Conservation (phyloP, 1,140 invertebrate genomes). For the Drosophila sulfurigaster region DNA sequence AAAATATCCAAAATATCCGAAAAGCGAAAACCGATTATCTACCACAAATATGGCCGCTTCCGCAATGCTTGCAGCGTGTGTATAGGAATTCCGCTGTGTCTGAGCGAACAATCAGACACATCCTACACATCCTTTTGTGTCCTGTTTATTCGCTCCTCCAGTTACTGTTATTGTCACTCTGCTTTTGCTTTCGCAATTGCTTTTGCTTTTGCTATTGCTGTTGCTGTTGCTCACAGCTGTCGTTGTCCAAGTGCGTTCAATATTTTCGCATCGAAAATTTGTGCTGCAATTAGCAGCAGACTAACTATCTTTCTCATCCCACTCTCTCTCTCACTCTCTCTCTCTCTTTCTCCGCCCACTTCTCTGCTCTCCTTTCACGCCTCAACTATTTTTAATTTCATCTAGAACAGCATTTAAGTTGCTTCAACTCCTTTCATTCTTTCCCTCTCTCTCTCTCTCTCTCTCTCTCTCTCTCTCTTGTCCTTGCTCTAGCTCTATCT, state of each 20-base stretch:
- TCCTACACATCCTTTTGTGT: constrained; percentile 5
- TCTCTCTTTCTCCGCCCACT: background rate
- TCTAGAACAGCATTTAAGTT: background rate
- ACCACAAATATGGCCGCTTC: constrained; percentile 75
- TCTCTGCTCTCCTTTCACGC: background rate
- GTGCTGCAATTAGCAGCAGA: constrained; percentile 30
- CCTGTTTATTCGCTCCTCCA: background rate
- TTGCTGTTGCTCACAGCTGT: too few relatives aligned
- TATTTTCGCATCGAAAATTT: constrained; percentile 21
- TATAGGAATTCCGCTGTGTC: constrained; percentile 69
- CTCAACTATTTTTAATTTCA: background rate
- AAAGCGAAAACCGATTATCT: constrained; percentile 72
- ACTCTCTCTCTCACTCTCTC: too few relatives aligned
- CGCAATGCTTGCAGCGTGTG: constrained; percentile 53
- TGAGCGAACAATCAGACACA: constrained; percentile 34
- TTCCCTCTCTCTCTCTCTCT: background rate
- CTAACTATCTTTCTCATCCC: background rate
- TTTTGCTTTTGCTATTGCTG: too few relatives aligned
- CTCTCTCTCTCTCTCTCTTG: background rate
- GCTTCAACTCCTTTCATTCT: background rate
- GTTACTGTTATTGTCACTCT: background rate
- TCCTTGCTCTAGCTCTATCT: too few relatives aligned
- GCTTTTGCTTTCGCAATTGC: constrained; percentile 1
- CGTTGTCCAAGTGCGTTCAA: background rate
- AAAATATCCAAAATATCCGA: constrained; percentile 3